Percentiles rank a stretch among this genome's conserved stretches.
Conservation (phyloP, 1,140 invertebrate species). For the Meloidogyne floridensis region DNA sequence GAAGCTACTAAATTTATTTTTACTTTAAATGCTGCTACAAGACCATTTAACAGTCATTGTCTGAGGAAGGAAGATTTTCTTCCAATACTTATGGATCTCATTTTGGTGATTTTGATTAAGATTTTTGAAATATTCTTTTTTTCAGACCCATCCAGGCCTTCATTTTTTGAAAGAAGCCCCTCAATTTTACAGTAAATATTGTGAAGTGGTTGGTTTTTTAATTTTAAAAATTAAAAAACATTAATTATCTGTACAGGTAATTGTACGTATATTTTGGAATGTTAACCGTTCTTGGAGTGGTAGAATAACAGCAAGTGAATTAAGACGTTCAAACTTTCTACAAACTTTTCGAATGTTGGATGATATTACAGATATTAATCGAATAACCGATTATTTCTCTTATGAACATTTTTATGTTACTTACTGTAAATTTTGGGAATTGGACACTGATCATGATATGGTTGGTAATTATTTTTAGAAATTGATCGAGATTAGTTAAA, state of each 20-base stretch:
- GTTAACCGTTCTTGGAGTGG: constrained; percentile 97
- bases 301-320: constrained; percentile 82
- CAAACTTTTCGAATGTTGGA: constrained; percentile 69
- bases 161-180: constrained; percentile 93
- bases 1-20: constrained; percentile 84
- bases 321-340: constrained; percentile 86
- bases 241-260: constrained; percentile 64
- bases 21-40: constrained; percentile 71
- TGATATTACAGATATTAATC: constrained; percentile 76
- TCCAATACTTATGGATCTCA: constrained; percentile 85
- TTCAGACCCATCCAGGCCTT: constrained; percentile 91
- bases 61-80: constrained; percentile 79
- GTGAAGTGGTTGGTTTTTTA: constrained; percentile 51
- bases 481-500: constrained; percentile 68
- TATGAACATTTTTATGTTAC: constrained; percentile 99
- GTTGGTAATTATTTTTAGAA: constrained; percentile 59
- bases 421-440: constrained; percentile 99
- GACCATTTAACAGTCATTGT: constrained; percentile 67
- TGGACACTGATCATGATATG: constrained; percentile 96
- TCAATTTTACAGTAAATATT: constrained; percentile 96
- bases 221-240: constrained; percentile 13
- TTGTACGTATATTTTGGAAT: constrained; percentile 96
- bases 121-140: neutral
- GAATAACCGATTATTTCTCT: constrained; percentile 92
- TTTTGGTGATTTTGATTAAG: constrained; percentile 69